phyloP scores from a whole-genome alignment of 1,140 invertebrate species.

The Eumaeus atala region DNA sequence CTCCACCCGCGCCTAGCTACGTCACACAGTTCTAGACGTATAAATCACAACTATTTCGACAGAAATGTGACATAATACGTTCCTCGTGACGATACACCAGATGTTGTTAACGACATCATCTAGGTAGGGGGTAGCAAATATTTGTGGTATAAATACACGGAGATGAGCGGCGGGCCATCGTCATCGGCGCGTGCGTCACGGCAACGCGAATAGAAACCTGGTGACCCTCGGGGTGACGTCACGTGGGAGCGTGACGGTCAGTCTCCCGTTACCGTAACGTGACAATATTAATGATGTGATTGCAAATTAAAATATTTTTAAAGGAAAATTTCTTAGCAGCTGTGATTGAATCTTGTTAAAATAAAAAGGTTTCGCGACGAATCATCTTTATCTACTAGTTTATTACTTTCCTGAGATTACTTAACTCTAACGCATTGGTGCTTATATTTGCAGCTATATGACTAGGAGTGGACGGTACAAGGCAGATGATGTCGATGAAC shows the following conservation, averaged over 20 bases:
- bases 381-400: too few relatives aligned
- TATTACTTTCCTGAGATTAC: too few relatives aligned
- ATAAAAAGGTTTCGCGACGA: too few relatives aligned
- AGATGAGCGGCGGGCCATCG: conserved; percentile 36
- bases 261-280: conserved; percentile 44
- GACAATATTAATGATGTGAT: conserved; percentile 22
- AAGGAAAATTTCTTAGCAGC: too few relatives aligned
- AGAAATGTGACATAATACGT: conserved; percentile 49
- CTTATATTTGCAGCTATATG: too few relatives aligned
- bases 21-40: too few relatives aligned
- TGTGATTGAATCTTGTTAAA: too few relatives aligned
- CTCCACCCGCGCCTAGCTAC: too few relatives aligned
- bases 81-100: conserved; percentile 40
- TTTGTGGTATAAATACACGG: conserved; percentile 31
- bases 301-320: too few relatives aligned
- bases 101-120: conserved; percentile 42
- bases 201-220: conserved; percentile 59
- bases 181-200: conserved; percentile 57
- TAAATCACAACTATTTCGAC: conserved; percentile 23
- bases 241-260: conserved; percentile 40
- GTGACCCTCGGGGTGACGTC: conserved; percentile 57
- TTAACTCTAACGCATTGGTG: too few relatives aligned
- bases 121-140: neutral
- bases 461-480: too few relatives aligned
- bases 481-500: too few relatives aligned